Base-by-base conservation (phyloP, 1,140 invertebrate species). In the Maniola jurtina region DNA sequence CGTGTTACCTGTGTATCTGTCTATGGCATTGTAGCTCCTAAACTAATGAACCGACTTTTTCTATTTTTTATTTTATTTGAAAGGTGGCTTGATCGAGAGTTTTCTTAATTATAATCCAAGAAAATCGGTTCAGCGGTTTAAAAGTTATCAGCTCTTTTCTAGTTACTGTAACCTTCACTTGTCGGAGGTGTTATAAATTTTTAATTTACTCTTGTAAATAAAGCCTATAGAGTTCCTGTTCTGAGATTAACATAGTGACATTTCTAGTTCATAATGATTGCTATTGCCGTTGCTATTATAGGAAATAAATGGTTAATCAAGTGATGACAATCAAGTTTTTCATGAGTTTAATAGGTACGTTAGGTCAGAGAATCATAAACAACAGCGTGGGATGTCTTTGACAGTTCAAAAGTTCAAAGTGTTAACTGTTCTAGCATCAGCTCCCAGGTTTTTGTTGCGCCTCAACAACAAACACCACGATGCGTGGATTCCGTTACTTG, bases 301-400 rank as follows among this genome's bases (percentile, higher is more conserved):
- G 6, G 42, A 11, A 45, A 45, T 13, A 11, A 45, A 2, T 13
- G 1, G 25, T 1, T n/a, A 45, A n/a, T 45, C 42, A 45, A 45
- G 42, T n/a, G 13, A 45, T 45, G 42, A 45, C 13, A 45, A 45
- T 45, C 40, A 42, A 10, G 40, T 8, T 13, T 1, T 15, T 50
- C 5, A 14, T n/a, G 11, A 11, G 4, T 47, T 47, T 47, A 13
- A n/a, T 6, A 47, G 6, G 4, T 10, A 10, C 15, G 48, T 16
- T 9, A 50, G 10, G 16, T 50, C 6, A 50, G 15, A 8, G 15
- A 45, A n/a, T 25, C 33, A 6, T 58, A 61, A 47, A 45, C n/a
- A 64, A 48, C 73, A 79, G 74, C 84, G 81, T 86, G 84, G 74
- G 81, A 86, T 71, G 71, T 5, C 62, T 76, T 61, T 80, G 79